These are phyloP conservation scores for Heterodera filipjevi DNA, from an alignment of 2,888 invertebrate species.

Conservation along the genomic window DNA sequence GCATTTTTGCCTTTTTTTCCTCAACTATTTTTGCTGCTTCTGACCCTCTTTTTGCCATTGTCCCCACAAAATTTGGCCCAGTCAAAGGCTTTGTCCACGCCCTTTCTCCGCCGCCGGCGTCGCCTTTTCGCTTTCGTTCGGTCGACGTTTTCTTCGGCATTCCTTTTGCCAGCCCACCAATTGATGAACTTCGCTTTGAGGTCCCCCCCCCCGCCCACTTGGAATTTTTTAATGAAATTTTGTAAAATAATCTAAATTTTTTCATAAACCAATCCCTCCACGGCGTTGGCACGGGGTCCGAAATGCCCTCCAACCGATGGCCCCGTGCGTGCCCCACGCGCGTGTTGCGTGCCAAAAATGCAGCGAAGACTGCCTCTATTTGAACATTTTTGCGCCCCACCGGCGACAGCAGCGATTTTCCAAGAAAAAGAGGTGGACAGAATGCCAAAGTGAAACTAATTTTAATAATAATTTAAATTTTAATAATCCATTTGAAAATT, in stretches of 20 bases:
- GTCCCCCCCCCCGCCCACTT: too few relatives aligned
- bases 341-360: background rate
- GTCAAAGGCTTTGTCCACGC: background rate
- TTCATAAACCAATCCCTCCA: background rate
- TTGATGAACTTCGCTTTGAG: conserved; percentile 49
- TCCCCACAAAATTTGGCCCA: background rate
- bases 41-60: background rate
- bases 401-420: too few relatives aligned
- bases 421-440: background rate
- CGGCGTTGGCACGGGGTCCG: background rate
- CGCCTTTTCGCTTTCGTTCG: too few relatives aligned
- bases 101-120: background rate
- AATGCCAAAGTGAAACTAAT: too few relatives aligned
- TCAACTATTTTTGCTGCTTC: too few relatives aligned
- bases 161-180: conserved; percentile 51
- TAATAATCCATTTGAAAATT: background rate
- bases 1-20: too few relatives aligned
- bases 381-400: background rate
- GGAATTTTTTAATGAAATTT: background rate
- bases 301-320: background rate
- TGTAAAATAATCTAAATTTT: background rate
- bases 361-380: background rate
- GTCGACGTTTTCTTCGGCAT: conserved; percentile 43
- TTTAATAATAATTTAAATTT: background rate
- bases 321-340: background rate